phyloP scores from a whole-genome alignment of 2,797 vertebrate species.

The Scomberomorus guttatus region DNA sequence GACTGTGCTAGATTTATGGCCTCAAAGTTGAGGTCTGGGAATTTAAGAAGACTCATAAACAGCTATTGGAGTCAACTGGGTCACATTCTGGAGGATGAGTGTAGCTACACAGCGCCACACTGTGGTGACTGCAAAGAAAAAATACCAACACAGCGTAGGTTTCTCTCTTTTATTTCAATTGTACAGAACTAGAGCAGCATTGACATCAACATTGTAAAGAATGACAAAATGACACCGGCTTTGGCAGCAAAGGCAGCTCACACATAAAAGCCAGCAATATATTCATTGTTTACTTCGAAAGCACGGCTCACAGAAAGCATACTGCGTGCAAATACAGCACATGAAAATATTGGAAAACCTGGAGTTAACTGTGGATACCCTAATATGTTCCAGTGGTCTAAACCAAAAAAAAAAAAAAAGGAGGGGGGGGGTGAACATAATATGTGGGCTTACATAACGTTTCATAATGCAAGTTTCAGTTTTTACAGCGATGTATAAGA shows the following conservation, averaged over 20 bases:
- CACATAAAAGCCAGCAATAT: conserved; percentile 25
- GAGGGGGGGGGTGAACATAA: neutral
- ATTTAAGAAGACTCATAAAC: conserved; percentile 30
- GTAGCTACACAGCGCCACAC: conserved; percentile 69
- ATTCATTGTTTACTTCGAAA: conserved; percentile 24
- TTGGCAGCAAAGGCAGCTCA: conserved; percentile 48
- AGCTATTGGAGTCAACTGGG: conserved; percentile 47
- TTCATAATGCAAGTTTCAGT: neutral
- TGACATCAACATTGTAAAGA: conserved; percentile 33
- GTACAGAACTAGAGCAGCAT: conserved; percentile 35
- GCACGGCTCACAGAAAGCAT: conserved; percentile 32
- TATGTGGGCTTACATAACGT: conserved; percentile 29
- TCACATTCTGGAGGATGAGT: neutral
- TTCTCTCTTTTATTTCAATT: conserved; percentile 59
- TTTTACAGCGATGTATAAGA: neutral
- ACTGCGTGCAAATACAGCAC: conserved; percentile 46
- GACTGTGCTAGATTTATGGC: conserved; percentile 73
- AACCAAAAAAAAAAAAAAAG: neutral
- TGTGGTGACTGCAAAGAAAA: conserved; percentile 41
- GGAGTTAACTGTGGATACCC: neutral
- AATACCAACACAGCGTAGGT: neutral
- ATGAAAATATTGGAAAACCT: conserved; percentile 28
- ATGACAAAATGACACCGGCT: conserved; percentile 44
- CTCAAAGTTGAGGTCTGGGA: conserved; percentile 55
- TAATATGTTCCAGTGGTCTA: conserved; percentile 1